A percentile compares a stretch with the other conserved stretches of the same genome.
phyloP scores from a whole-genome alignment of 2,888 invertebrate species.

The Galeruca laticollis region DNA sequence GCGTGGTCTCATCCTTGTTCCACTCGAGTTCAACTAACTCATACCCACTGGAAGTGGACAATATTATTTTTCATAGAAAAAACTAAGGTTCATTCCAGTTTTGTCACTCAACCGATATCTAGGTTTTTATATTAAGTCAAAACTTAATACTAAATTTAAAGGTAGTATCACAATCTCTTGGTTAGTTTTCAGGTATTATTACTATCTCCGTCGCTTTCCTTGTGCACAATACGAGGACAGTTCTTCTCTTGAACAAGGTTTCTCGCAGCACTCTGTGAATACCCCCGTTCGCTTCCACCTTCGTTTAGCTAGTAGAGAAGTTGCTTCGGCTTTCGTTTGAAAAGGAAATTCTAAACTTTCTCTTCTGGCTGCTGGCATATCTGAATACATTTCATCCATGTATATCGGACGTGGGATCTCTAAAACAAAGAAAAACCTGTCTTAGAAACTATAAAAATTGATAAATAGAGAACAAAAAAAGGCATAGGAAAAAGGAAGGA shows the following conservation, averaged over 20 bases:
- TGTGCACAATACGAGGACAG: constrained; percentile 57
- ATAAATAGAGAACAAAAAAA: too few species aligned
- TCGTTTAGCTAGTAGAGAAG: constrained; percentile 51
- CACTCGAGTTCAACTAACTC: not conserved
- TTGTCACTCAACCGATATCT: constrained; percentile 5
- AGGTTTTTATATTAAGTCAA: constrained; percentile 13
- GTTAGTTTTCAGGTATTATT: not conserved
- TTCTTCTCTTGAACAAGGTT: constrained; percentile 59
- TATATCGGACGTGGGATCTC: constrained; percentile 45
- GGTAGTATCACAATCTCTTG: constrained; percentile 27
- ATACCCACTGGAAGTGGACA: not conserved
- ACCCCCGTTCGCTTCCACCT: constrained; percentile 55
- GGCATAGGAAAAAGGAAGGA: too few species aligned
- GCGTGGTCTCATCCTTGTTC: too few species aligned
- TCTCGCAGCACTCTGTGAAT: constrained; percentile 62
- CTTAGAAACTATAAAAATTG: too few species aligned
- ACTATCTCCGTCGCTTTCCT: constrained; percentile 3
- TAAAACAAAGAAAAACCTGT: constrained; percentile 32
- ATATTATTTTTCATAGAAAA: constrained; percentile 17
- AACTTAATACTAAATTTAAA: constrained; percentile 28
- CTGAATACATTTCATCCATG: constrained; percentile 56
- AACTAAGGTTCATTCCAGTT: not conserved
- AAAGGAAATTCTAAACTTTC: constrained; percentile 49
- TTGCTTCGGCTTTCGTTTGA: constrained; percentile 51
- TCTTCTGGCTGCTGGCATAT: constrained; percentile 49